Base-by-base conservation (phyloP, 2,888 invertebrate genomes). In the Epinotia ramella region DNA sequence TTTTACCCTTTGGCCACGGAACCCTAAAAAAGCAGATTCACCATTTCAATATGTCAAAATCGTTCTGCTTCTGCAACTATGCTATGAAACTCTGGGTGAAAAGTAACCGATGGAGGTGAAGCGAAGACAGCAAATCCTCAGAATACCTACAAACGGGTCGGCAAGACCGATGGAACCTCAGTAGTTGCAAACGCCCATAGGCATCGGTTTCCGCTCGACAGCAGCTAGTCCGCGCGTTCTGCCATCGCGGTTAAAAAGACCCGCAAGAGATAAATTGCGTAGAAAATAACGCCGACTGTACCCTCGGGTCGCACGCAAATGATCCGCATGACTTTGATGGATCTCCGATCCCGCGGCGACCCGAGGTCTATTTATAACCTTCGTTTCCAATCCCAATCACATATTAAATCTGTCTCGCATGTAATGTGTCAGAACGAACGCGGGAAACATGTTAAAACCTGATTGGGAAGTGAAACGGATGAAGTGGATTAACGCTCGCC, bases 261-360 rank as follows among this genome's bases (percentile, higher is more conserved):
- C 53, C 53, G n/a, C n/a, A 53, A n/a, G 7, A 1, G 7, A 53
- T 53, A n/a, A 53, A 53, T n/a, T n/a, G 53, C 5, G 6, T n/a
- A 5, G n/a, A 53, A 53, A n/a, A 2, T 53, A 53, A 6, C n/a
- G 53, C 4, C 53, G 53, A 53, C 53, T 16, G 62, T 57, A 57
- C 62, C 16, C 53, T 4, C 62, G 62, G 33, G 16, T n/a, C 62
- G 62, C 33, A 16, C 33, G 33, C 24, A 62, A 62, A 62, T n/a
- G 62, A 24, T 16, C 62, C 62, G 62, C 62, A 13, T 1, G 62
- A 62, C 33, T 33, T 62, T 62, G 62, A 62, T 62, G 62, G 62
- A 62, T 62, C 62, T 9, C 24, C 33, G 33, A 53, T 53, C 53
- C 53, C 53, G n/a, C 53, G 53, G n/a, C 13, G 16, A 13, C 13